These are phyloP conservation scores for Theretra japonica DNA, from an alignment of 2,888 invertebrate genomes.

Conservation along the genomic window DNA sequence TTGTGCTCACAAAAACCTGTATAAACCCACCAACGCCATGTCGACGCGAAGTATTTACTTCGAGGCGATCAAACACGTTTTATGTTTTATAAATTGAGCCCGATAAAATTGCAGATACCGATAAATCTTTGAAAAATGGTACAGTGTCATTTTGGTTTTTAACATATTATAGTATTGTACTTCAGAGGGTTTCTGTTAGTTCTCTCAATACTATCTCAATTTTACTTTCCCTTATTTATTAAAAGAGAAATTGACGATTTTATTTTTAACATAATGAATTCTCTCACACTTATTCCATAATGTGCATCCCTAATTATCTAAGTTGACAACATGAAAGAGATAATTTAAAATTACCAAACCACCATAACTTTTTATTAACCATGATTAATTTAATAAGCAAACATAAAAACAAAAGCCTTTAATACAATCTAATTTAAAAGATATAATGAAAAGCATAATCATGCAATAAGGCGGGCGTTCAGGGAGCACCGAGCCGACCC, in stretches of 20 bases:
- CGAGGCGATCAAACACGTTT: conserved; percentile 21
- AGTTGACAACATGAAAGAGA: too few species aligned
- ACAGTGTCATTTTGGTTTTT: background rate
- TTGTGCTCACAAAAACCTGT: conserved; percentile 35
- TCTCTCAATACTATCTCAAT: background rate
- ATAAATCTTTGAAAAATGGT: conserved; percentile 6
- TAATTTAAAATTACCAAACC: too few species aligned
- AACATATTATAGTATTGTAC: too few species aligned
- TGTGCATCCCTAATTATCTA: too few species aligned
- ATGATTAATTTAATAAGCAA: too few species aligned
- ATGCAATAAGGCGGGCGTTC: conserved; percentile 16
- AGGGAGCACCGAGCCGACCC: conserved; percentile 29
- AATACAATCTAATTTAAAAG: conserved; percentile 3
- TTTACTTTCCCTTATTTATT: too few species aligned
- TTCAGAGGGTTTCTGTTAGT: background rate
- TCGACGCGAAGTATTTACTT: conserved; percentile 19
- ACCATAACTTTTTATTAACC: too few species aligned
- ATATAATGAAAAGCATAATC: conserved; percentile 16
- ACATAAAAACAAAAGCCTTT: background rate
- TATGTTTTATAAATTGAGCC: conserved; percentile 19
- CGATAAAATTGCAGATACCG: conserved; percentile 13
- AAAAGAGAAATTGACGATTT: too few species aligned
- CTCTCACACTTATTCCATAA: too few species aligned
- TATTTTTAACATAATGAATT: too few species aligned
- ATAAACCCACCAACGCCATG: conserved; percentile 11